Conservation (phyloP, 2,888 invertebrate species). For the Pandemis corylana region DNA sequence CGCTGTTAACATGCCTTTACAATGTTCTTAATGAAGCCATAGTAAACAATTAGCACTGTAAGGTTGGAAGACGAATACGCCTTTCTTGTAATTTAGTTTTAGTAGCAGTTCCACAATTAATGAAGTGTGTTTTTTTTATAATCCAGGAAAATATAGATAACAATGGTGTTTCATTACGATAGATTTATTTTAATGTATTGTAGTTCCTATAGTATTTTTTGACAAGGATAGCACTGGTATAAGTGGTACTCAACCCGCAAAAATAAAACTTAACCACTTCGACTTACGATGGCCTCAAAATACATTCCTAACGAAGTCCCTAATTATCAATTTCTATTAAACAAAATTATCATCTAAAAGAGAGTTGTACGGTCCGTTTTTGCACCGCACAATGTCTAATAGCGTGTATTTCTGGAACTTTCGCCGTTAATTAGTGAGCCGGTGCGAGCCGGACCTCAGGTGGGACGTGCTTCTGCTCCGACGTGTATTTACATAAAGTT, state of each 20-base stretch:
- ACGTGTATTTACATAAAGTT: conserved; percentile 69
- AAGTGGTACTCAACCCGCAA: background rate
- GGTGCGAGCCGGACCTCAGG: conserved; percentile 64
- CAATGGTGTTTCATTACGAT: too few relatives aligned
- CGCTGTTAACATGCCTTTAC: conserved; percentile 38
- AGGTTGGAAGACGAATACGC: background rate
- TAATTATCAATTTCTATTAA: conserved; percentile 36
- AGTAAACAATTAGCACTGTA: conserved; percentile 28
- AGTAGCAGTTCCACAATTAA: too few relatives aligned
- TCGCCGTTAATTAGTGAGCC: conserved; percentile 70
- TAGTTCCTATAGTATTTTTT: too few relatives aligned
- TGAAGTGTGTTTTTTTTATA: background rate
- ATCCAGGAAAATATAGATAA: too few relatives aligned
- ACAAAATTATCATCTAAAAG: conserved; percentile 38
- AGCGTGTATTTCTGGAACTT: conserved; percentile 67
- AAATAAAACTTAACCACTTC: background rate
- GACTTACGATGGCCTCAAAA: background rate
- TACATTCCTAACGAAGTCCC: conserved; percentile 18
- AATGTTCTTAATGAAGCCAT: conserved; percentile 32
- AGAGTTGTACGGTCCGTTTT: conserved; percentile 38
- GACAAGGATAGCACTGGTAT: too few relatives aligned
- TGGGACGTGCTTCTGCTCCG: conserved; percentile 62
- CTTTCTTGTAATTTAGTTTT: background rate
- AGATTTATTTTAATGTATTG: too few relatives aligned
- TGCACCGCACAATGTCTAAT: conserved; percentile 56